phyloP scores from a whole-genome alignment of 2,888 invertebrate genomes.

The Spodoptera exigua region DNA sequence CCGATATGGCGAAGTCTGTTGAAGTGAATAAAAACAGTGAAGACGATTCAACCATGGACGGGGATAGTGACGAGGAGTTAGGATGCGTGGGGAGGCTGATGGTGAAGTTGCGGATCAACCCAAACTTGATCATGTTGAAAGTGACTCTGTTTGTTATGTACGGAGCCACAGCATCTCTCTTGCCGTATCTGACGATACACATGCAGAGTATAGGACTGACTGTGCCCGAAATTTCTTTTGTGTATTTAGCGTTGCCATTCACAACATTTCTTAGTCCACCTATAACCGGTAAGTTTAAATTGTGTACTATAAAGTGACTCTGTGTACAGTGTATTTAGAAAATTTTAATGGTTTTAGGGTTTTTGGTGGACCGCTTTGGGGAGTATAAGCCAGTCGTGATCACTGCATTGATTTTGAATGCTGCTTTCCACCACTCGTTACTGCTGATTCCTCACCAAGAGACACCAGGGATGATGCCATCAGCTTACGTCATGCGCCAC shows the following conservation, averaged over 20 bases:
- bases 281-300: conserved; percentile 91
- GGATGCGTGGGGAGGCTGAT: conserved; percentile 83
- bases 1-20: conserved; percentile 78
- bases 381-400: conserved; percentile 95
- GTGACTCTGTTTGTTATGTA: conserved; percentile 95
- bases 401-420: conserved; percentile 93
- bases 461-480: conserved; percentile 92
- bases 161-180: conserved; percentile 94
- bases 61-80: conserved; percentile 76
- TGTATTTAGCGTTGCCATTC: conserved; percentile 95
- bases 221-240: conserved; percentile 95
- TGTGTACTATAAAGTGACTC: conserved; percentile 22
- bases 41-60: conserved; percentile 84
- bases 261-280: conserved; percentile 96
- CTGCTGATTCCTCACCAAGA: conserved; percentile 94
- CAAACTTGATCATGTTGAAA: conserved; percentile 94
- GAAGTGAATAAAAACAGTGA: conserved; percentile 84
- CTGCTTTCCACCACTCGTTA: conserved; percentile 94
- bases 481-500: conserved; percentile 93
- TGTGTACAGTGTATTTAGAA: conserved; percentile 24
- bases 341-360: conserved; percentile 88
- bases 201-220: conserved; percentile 97
- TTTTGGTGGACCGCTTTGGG: conserved; percentile 95
- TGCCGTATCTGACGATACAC: conserved; percentile 96
- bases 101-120: conserved; percentile 90